Conservation (phyloP, 2,113 vertebrate genomes). For the Nothobranchius kuhntae region DNA sequence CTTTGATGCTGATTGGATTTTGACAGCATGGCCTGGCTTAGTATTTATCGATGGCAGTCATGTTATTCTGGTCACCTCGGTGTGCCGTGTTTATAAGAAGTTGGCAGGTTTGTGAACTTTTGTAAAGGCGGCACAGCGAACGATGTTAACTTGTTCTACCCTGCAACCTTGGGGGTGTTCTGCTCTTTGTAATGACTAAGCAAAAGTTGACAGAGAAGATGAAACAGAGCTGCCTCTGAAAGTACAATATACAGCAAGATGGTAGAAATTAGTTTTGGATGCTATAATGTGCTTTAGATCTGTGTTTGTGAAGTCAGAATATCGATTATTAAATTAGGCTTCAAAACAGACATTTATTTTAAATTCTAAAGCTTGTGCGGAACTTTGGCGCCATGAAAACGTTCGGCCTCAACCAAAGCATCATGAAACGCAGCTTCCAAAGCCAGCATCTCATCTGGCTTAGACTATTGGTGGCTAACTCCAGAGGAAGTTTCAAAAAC, state of each 20-base stretch:
- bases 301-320: background rate
- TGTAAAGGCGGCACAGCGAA: slow-evolving; percentile 22
- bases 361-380: background rate
- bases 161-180: slow-evolving; percentile 45
- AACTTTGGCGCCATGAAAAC: background rate
- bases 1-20: slow-evolving; percentile 45
- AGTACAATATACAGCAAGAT: slow-evolving; percentile 20
- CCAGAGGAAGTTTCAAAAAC: too few relatives aligned
- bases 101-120: slow-evolving; percentile 32
- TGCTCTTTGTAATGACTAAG: slow-evolving; percentile 55
- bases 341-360: background rate
- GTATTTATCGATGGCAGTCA: slow-evolving; percentile 25
- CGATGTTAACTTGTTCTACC: slow-evolving; percentile 39
- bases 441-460: background rate
- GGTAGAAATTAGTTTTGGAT: slow-evolving; percentile 4
- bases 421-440: slow-evolving; percentile 24
- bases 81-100: slow-evolving; percentile 18
- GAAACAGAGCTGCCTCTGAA: slow-evolving; percentile 24
- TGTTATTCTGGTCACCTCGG: slow-evolving; percentile 15
- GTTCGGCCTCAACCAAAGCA: slow-evolving; percentile 9
- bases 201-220: slow-evolving; percentile 47
- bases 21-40: slow-evolving; percentile 35
- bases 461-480: too few relatives aligned
- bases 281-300: slow-evolving; percentile 10
- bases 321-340: background rate